Conservation (phyloP, 2,113 vertebrate species). For the Vulpes lagopus region DNA sequence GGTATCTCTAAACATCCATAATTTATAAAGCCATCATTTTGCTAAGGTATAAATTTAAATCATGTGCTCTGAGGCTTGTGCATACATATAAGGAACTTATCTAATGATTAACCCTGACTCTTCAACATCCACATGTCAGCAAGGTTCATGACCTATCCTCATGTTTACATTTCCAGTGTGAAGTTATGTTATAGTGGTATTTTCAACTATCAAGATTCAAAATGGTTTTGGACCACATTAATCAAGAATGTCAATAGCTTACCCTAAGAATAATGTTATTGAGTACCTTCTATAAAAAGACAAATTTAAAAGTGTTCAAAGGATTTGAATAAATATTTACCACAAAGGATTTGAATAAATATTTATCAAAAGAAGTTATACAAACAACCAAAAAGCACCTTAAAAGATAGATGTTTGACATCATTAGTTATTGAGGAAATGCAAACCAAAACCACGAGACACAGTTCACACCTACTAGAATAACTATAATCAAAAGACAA, state of each 20-base stretch:
- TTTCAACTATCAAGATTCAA: constrained; percentile 29
- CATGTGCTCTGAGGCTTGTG: background rate
- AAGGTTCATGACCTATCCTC: background rate
- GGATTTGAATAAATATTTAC: background rate
- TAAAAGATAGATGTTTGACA: constrained; percentile 6
- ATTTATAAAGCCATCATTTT: constrained; percentile 35
- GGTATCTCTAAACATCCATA: background rate
- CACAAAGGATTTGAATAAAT: background rate
- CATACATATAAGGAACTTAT: background rate
- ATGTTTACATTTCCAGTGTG: constrained; percentile 34
- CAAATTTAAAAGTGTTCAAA: background rate
- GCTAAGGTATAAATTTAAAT: background rate
- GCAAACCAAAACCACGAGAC: constrained; percentile 18
- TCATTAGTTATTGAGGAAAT: constrained; percentile 39
- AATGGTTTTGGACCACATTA: constrained; percentile 11
- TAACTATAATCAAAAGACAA: constrained; percentile 40
- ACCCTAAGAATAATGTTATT: constrained; percentile 13
- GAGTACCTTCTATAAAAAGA: background rate
- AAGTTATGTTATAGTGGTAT: constrained; percentile 2
- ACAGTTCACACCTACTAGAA: background rate
- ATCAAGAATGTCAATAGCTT: constrained; percentile 28
- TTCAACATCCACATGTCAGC: background rate
- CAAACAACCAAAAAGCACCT: background rate
- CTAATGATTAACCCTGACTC: background rate
- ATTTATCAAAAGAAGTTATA: constrained; percentile 36